Percentiles rank a stretch among this genome's conserved stretches.
Evolutionary conservation across 1,140 invertebrate species (phyloP).

Genomic region (Brachionus sp.): DNA sequence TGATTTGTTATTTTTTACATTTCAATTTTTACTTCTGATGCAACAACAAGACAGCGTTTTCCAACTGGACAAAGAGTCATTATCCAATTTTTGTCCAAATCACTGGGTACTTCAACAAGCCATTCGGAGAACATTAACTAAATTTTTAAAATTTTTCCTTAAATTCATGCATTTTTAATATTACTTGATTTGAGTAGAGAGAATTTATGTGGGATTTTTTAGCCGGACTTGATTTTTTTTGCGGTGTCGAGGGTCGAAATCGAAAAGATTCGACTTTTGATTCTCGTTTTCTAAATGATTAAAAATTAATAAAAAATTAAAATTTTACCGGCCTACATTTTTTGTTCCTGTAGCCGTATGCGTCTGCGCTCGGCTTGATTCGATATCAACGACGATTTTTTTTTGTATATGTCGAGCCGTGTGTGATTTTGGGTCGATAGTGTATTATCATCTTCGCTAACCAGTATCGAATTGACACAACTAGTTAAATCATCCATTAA

Average conservation of each 20-base stretch:
- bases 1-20: background rate
- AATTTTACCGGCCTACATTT: background rate
- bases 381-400: background rate
- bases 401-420: background rate
- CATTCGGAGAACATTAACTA: slow-evolving; percentile 81
- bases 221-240: background rate
- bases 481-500: slow-evolving; percentile 33
- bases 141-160: background rate
- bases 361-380: background rate
- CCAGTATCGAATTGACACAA: slow-evolving; percentile 23
- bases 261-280: background rate
- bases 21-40: slow-evolving; percentile 64
- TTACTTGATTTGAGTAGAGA: background rate
- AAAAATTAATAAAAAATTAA: background rate
- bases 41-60: slow-evolving; percentile 71
- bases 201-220: slow-evolving; percentile 2
- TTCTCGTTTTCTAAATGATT: background rate
- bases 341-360: background rate
- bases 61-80: slow-evolving; percentile 78
- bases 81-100: slow-evolving; percentile 64
- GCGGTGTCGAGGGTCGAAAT: background rate
- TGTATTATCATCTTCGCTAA: background rate
- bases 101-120: slow-evolving; percentile 75
- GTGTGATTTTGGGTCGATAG: background rate
- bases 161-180: background rate